Conservation (phyloP, 92 coral and sea anemone genomes). For the Hydrozoanthus gracilis region DNA sequence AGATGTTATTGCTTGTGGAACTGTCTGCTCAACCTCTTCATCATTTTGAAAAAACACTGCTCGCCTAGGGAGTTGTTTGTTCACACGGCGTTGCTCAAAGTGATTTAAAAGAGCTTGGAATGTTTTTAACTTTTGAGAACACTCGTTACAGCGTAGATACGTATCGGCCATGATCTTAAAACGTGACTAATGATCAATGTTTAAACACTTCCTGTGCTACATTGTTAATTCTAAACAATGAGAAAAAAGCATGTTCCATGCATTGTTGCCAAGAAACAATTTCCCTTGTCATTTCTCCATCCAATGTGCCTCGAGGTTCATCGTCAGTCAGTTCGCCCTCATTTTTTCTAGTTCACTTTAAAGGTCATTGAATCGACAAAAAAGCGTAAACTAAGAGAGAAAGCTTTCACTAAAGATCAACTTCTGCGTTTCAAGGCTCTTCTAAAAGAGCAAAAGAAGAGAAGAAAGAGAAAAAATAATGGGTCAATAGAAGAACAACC, state of each 20-base stretch:
- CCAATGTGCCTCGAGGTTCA: slow-evolving; percentile 8
- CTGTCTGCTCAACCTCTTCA: slow-evolving; percentile 32
- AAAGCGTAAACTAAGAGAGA: slow-evolving; percentile 13
- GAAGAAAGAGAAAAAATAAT: neutral
- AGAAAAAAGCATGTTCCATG: neutral
- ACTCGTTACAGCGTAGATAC: slow-evolving; percentile 40
- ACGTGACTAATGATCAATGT: slow-evolving; percentile 1
- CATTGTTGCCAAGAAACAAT: slow-evolving; percentile 4
- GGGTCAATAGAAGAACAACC: neutral
- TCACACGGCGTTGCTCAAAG: slow-evolving; percentile 41
- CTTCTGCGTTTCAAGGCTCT: slow-evolving; percentile 19
- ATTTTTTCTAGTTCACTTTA: slow-evolving; percentile 9
- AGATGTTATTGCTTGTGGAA: slow-evolving; percentile 41
- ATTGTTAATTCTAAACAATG: slow-evolving; percentile 8
- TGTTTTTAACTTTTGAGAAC: slow-evolving; percentile 45
- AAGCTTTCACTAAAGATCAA: neutral
- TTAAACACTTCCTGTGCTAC: slow-evolving; percentile 14
- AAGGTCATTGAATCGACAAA: slow-evolving; percentile 6
- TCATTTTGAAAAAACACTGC: slow-evolving; percentile 38
- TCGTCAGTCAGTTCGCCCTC: neutral
- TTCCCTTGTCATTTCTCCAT: slow-evolving; percentile 22
- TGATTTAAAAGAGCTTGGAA: slow-evolving; percentile 52
- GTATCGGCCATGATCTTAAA: slow-evolving; percentile 31
- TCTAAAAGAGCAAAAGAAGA: slow-evolving; percentile 15
- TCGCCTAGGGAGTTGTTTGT: slow-evolving; percentile 27